Conservation (phyloP, 2,113 vertebrate species). For the Anser cygnoides region DNA sequence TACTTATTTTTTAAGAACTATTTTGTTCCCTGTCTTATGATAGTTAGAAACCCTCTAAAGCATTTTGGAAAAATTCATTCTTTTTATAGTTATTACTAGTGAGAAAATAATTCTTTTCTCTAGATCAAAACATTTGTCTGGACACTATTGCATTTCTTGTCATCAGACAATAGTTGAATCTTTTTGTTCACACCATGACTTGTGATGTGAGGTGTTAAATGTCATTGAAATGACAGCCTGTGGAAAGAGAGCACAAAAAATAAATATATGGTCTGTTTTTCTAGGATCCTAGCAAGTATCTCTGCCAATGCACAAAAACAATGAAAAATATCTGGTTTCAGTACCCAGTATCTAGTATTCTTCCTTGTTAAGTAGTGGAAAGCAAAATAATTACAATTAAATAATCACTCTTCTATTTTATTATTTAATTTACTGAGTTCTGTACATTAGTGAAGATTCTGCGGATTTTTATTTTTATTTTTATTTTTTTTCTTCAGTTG, state of each 20-base stretch:
- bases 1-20: background rate
- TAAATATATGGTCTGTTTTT: background rate
- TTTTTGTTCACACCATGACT: background rate
- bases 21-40: background rate
- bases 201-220: background rate
- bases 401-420: background rate
- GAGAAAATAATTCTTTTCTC: background rate
- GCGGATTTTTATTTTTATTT: too few relatives aligned
- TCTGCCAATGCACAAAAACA: background rate
- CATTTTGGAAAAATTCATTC: background rate
- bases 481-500: too few relatives aligned
- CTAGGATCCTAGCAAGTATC: background rate
- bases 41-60: background rate
- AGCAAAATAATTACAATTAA: background rate
- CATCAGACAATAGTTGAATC: background rate
- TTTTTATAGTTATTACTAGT: background rate
- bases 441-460: background rate
- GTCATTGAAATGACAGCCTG: conserved; percentile 10
- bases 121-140: background rate
- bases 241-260: background rate
- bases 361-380: background rate
- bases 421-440: background rate
- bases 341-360: too few relatives aligned
- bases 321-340: background rate
- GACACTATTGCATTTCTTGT: background rate